Base-by-base conservation (phyloP, 2,888 invertebrate species). In the Drosophila gaucha region DNA sequence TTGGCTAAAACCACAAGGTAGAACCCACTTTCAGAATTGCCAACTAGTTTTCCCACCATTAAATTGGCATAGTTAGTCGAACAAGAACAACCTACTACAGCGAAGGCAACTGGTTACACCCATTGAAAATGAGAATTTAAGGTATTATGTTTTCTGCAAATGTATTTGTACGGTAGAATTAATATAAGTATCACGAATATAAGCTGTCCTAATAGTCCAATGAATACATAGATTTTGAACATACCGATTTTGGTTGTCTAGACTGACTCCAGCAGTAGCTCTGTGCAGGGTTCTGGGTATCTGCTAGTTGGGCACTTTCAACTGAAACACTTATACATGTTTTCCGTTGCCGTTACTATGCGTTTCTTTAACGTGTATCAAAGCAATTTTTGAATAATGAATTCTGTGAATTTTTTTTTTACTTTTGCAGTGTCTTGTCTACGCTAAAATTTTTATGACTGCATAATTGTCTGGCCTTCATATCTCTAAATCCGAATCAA, bases 61-160 rank as follows among this genome's bases (percentile, higher is more conserved):
- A 88, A 88, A 88, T 88, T 84, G 88, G 87, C 77, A 86, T 88
- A 83, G 86, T 88, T 84, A 88, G 83, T 84, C 88, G 82, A 82
- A 83, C 86, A 73, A 83, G 86, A 86, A 67, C 62, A 70, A 56
- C 56, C 58, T 43, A 47, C 50, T 10, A 31, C 18, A 33, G 52
- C 38, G 55, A 59, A 47, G 51, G 43, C 64, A 67, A 73, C 66
- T 87, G 70, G 79, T 74, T 72, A 74, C 18, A 30, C 31, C 31
- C 20, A 31, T 46, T 14, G 9, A 64, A 62, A 16, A 3, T 0
- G 14, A 0, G 6, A 1, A 10, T 24, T 6, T 10, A 4, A n/a
- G 41, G 41, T 24, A 24, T 39, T n/a, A n/a, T 39, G 20, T n/a
- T 22, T 22, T 22, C 22, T 22, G n/a, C n/a, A n/a, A n/a, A n/a